These are phyloP conservation scores for Athrips mouffetella DNA, from an alignment of 2,888 invertebrate genomes.

Conservation along the genomic window DNA sequence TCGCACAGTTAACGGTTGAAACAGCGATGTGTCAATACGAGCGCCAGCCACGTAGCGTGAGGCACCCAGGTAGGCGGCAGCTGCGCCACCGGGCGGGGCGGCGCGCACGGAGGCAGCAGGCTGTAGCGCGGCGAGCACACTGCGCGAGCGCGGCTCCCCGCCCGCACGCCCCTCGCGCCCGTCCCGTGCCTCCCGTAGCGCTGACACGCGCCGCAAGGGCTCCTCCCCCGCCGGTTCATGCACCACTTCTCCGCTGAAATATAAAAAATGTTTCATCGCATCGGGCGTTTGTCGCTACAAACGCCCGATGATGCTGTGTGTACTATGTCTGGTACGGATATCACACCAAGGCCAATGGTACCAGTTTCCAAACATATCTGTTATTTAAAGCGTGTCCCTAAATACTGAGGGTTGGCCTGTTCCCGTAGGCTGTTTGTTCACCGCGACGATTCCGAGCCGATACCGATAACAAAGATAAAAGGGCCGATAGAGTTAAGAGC, in stretches of 20 bases:
- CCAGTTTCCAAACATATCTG: no score
- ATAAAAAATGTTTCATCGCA: background rate
- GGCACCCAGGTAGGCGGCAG: conserved; percentile 87
- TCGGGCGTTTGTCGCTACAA: no score
- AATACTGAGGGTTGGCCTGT: no score
- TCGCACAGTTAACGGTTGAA: conserved; percentile 58
- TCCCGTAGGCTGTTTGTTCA: no score
- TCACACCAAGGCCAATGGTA: no score
- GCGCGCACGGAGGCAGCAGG: conserved; percentile 18
- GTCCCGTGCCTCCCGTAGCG: conserved; percentile 20
- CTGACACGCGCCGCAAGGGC: conserved; percentile 24
- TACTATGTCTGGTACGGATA: background rate
- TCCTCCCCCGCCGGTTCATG: conserved; percentile 39
- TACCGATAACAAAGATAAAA: no score
- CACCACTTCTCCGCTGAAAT: conserved; percentile 55
- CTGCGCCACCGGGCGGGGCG: conserved; percentile 74
- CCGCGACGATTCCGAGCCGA: no score
- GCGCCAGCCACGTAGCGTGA: conserved; percentile 88
- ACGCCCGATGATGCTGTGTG: background rate
- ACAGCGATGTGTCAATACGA: conserved; percentile 68
- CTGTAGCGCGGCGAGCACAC: conserved; percentile 28
- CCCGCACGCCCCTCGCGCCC: conserved; percentile 21
- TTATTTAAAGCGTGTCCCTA: no score
- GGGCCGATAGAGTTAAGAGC: no score
- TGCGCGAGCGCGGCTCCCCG: conserved; percentile 30